phyloP scores from a whole-genome alignment of 2,888 invertebrate genomes.

The Lepeophtheirus nordmannii region DNA sequence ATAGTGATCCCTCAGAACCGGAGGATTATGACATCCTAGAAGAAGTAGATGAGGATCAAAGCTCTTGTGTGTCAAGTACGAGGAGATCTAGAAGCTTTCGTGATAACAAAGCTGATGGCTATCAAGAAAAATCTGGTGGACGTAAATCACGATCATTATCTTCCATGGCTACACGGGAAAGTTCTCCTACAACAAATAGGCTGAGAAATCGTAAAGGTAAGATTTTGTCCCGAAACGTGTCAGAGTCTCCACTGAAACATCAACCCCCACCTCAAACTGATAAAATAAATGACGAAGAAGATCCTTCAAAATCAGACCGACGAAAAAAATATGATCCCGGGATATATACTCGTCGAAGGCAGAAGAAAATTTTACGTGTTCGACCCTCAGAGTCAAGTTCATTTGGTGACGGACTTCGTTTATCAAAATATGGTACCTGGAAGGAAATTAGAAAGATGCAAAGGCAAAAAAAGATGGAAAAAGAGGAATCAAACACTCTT shows the following conservation, averaged over 20 bases:
- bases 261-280: background rate
- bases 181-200: background rate
- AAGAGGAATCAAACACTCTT: slow-evolving; percentile 14
- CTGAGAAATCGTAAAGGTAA: background rate
- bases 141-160: background rate
- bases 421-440: slow-evolving; percentile 17
- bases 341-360: background rate
- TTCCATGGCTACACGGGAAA: background rate
- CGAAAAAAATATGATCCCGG: background rate
- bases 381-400: background rate
- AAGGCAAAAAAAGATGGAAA: slow-evolving; percentile 5
- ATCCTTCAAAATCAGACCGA: background rate
- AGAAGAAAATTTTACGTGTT: background rate
- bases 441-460: slow-evolving; percentile 1
- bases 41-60: background rate
- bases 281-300: background rate
- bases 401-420: background rate
- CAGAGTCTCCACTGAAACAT: background rate
- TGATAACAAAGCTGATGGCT: background rate
- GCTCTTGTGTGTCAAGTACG: background rate
- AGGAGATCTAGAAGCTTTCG: background rate
- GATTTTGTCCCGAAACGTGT: background rate
- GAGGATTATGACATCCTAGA: background rate
- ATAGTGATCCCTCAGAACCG: background rate
- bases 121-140: background rate